phyloP scores from a whole-genome alignment of 2,113 vertebrate genomes.

The Piaya cayana region DNA sequence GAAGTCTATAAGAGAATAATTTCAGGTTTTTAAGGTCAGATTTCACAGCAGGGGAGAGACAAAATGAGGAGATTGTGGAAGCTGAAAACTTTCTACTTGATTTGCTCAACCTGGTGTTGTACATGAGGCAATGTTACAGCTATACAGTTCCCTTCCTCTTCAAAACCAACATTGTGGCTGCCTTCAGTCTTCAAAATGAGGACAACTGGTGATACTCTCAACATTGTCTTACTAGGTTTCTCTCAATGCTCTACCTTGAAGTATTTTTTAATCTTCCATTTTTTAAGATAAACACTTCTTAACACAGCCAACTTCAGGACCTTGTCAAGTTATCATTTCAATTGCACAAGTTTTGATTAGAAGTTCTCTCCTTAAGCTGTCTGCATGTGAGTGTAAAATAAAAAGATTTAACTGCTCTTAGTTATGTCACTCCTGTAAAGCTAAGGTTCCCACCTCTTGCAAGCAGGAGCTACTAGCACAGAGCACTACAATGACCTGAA shows the following conservation, averaged over 20 bases:
- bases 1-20: slow-evolving; percentile 71
- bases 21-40: background rate
- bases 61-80: background rate
- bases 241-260: background rate
- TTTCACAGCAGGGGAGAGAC: background rate
- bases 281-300: background rate
- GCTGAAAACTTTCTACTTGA: background rate
- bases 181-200: background rate
- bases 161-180: background rate
- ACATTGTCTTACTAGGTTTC: background rate
- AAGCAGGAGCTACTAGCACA: background rate
- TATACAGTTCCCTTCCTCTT: background rate
- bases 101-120: background rate
- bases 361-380: background rate
- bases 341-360: background rate
- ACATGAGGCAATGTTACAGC: background rate
- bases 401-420: background rate
- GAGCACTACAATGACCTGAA: background rate
- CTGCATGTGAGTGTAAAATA: background rate
- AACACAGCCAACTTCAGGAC: background rate
- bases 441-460: background rate
- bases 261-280: background rate
- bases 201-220: background rate
- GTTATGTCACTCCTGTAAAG: background rate
- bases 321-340: background rate